A percentile compares a stretch with the other conserved stretches of the same genome.
phyloP scores from a whole-genome alignment of 2,888 invertebrate genomes.

The Panopea generosa region DNA sequence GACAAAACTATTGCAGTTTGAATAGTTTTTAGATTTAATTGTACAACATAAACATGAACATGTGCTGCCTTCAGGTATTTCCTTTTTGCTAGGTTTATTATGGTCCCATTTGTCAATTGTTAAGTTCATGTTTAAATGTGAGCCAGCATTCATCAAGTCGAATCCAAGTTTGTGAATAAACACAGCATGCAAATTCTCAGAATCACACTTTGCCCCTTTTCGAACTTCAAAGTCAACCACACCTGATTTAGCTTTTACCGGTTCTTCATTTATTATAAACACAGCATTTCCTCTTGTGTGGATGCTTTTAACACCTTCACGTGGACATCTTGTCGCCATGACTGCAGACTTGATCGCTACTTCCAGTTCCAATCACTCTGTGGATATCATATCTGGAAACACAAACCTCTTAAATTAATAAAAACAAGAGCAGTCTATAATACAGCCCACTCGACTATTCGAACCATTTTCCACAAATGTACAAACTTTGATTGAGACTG shows the following conservation, averaged over 20 bases:
- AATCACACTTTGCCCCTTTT: slow-evolving; percentile 3
- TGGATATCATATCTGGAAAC: too few species aligned
- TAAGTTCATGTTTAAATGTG: neutral
- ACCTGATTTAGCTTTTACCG: neutral
- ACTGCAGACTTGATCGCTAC: too few species aligned
- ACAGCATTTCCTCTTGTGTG: slow-evolving; percentile 12
- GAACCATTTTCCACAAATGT: too few species aligned
- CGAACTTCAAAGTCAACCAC: neutral
- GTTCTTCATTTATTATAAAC: slow-evolving; percentile 10
- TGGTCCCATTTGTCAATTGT: slow-evolving; percentile 17
- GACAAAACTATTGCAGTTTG: neutral
- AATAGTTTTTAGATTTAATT: neutral
- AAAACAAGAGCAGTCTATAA: too few species aligned
- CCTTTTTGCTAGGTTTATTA: neutral
- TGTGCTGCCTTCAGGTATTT: neutral
- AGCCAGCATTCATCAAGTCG: slow-evolving; percentile 2
- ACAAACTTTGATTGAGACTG: too few species aligned
- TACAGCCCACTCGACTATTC: too few species aligned
- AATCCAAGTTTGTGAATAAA: slow-evolving; percentile 14
- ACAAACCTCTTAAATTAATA: too few species aligned
- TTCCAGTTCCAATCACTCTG: too few species aligned
- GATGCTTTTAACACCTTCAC: too few species aligned
- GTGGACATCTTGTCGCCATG: too few species aligned
- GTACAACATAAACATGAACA: slow-evolving; percentile 4
- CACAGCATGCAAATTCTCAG: neutral